A percentile compares a stretch with the other conserved stretches of the same genome.
Conservation (phyloP, 1,140 invertebrate species). For the Tyrophagus putrescentiae region DNA sequence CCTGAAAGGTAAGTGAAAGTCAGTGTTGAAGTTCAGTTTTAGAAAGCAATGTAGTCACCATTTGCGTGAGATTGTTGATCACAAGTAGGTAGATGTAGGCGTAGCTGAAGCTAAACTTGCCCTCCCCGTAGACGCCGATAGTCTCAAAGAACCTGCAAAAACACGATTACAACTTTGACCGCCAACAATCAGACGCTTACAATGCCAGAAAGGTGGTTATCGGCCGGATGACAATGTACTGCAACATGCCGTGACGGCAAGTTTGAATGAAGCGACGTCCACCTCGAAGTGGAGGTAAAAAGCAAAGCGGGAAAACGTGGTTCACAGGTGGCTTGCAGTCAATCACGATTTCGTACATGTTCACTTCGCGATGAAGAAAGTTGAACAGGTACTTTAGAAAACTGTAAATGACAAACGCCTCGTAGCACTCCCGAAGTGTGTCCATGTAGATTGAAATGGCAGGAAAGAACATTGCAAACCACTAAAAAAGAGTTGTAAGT, state of each 20-base stretch:
- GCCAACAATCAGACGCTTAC: constrained; percentile 40
- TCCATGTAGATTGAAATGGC: constrained; percentile 76
- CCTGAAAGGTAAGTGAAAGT: constrained; percentile 30
- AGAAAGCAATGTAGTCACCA: constrained; percentile 41
- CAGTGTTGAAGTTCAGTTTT: constrained; percentile 23
- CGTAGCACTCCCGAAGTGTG: constrained; percentile 82
- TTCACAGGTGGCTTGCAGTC: constrained; percentile 62
- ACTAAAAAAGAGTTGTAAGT: constrained; percentile 39
- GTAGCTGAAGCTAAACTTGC: constrained; percentile 58
- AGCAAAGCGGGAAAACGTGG: constrained; percentile 28
- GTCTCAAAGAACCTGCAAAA: constrained; percentile 59
- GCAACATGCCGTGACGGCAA: constrained; percentile 88
- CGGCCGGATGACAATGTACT: constrained; percentile 78
- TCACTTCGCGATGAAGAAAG: constrained; percentile 59
- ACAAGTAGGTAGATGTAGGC: constrained; percentile 80
- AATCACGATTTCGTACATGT: constrained; percentile 55
- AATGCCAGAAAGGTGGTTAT: constrained; percentile 73
- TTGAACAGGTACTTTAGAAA: constrained; percentile 89
- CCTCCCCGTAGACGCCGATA: constrained; percentile 70
- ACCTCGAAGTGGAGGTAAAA: constrained; percentile 33
- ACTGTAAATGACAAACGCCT: constrained; percentile 78
- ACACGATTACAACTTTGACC: constrained; percentile 15
- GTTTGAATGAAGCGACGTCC: constrained; percentile 63
- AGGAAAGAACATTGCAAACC: constrained; percentile 44
- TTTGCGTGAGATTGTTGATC: constrained; percentile 85